These are phyloP conservation scores for Palythoa grandiflora DNA, from an alignment of 92 coral and sea anemone species.

Conservation along the genomic window DNA sequence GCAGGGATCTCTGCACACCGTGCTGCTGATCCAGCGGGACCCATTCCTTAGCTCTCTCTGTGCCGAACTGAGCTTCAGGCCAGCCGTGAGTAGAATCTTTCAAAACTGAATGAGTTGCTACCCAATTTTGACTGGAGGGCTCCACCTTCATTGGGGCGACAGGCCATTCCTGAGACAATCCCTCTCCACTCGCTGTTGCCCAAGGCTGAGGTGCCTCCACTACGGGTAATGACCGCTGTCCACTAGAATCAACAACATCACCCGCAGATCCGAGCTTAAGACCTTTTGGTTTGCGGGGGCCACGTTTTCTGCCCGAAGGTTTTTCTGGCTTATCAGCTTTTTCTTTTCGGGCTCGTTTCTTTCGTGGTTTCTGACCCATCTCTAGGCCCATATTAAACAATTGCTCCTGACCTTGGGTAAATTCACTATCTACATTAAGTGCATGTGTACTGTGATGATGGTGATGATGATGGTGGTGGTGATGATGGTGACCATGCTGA, in stretches of 20 bases:
- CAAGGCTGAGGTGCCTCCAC: conserved; percentile 42
- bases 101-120: conserved; percentile 10
- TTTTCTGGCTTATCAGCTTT: conserved; percentile 87
- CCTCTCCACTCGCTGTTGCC: conserved; percentile 31
- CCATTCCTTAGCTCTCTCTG: conserved; percentile 30
- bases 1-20: conserved; percentile 23
- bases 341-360: conserved; percentile 92
- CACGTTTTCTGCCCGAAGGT: conserved; percentile 76
- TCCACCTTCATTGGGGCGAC: neutral
- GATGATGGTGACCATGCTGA: conserved; percentile 48
- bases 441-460: conserved; percentile 61
- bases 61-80: conserved; percentile 35
- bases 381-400: conserved; percentile 65
- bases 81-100: conserved; percentile 30
- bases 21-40: conserved; percentile 14
- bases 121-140: conserved; percentile 27
- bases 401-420: conserved; percentile 51
- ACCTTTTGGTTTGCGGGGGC: conserved; percentile 90
- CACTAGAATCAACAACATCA: conserved; percentile 80
- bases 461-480: conserved; percentile 63
- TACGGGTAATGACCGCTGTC: conserved; percentile 41
- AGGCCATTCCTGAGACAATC: conserved; percentile 14
- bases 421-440: conserved; percentile 51
- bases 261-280: conserved; percentile 99
- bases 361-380: conserved; percentile 76